Evolutionary conservation across 1,140 invertebrate species (phyloP).

Genomic region (Atta colombica): DNA sequence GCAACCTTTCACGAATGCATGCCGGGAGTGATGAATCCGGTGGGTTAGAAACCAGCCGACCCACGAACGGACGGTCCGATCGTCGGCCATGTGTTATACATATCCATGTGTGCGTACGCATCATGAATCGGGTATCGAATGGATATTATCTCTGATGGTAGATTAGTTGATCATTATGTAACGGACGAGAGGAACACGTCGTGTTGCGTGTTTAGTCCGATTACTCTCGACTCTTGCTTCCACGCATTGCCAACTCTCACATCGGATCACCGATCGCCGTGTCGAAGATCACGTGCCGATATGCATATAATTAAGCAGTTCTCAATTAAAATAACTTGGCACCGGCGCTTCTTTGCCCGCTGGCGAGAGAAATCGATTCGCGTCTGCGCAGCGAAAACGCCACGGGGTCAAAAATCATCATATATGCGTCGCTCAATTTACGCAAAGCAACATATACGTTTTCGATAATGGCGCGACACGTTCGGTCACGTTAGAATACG

Average conservation of each 20-base stretch:
- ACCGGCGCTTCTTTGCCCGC: not conserved
- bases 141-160: constrained; percentile 63
- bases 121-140: constrained; percentile 50
- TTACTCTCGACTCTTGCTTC: constrained; percentile 58
- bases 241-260: constrained; percentile 43
- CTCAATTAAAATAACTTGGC: constrained; percentile 33
- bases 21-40: constrained; percentile 65
- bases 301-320: constrained; percentile 18
- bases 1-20: constrained; percentile 73
- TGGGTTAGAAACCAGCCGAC: constrained; percentile 60
- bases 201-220: constrained; percentile 30
- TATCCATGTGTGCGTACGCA: constrained; percentile 44
- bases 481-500: not conserved
- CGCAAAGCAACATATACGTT: constrained; percentile 8
- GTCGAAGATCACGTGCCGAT: constrained; percentile 47
- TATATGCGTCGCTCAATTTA: not conserved
- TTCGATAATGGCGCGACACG: not conserved
- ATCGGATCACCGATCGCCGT: not conserved
- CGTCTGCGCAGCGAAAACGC: not conserved
- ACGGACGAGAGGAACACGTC: constrained; percentile 43
- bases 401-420: not conserved
- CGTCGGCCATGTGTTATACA: constrained; percentile 50
- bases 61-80: constrained; percentile 7
- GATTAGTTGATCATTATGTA: constrained; percentile 64
- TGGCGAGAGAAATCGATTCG: constrained; percentile 27